Evolutionary conservation across 2,797 vertebrate species (phyloP).

Genomic region (Picus viridis): DNA sequence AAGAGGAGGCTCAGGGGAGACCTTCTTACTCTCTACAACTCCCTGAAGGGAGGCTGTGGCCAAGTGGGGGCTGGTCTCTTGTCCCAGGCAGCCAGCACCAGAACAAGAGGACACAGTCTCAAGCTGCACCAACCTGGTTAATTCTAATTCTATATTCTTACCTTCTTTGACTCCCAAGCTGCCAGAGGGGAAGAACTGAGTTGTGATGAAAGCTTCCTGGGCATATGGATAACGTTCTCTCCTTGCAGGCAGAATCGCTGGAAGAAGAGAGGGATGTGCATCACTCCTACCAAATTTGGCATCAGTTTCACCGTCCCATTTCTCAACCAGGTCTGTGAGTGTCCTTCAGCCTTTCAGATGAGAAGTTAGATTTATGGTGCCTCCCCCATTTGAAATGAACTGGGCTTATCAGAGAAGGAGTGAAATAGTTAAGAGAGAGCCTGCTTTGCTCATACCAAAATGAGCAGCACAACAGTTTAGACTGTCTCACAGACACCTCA

Average conservation of each 20-base stretch:
- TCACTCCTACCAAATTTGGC: slow-evolving; percentile 95
- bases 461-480: not conserved
- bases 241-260: slow-evolving; percentile 89
- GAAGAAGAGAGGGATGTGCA: slow-evolving; percentile 93
- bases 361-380: not conserved
- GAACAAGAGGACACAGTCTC: no score
- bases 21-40: no score
- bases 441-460: not conserved
- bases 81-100: no score
- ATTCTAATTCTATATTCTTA: not conserved
- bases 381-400: not conserved
- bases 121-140: no score
- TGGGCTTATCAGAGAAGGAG: not conserved
- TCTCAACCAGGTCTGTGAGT: slow-evolving; percentile 89
- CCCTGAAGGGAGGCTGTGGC: no score
- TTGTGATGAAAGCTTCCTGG: not conserved
- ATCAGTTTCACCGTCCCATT: slow-evolving; percentile 89
- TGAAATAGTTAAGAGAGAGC: not conserved
- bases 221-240: not conserved
- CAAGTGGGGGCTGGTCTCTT: no score
- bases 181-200: not conserved
- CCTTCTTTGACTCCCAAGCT: not conserved
- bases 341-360: not conserved
- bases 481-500: not conserved
- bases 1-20: no score